Conservation (phyloP, 1,140 invertebrate genomes). For the Zaprionus vittiger region DNA sequence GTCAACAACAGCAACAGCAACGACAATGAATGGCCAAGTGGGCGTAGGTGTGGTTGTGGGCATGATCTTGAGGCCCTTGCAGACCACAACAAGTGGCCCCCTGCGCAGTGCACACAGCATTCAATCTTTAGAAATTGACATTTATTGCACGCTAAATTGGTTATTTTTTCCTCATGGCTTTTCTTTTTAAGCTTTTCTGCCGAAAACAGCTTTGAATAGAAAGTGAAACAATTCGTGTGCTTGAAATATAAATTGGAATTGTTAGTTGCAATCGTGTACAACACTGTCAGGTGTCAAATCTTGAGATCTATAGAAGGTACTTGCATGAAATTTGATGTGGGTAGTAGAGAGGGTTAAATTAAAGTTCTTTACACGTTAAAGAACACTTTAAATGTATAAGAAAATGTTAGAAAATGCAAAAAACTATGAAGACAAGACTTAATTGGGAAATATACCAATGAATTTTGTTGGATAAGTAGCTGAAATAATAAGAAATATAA, state of each 20-base stretch:
- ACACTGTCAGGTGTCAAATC: not conserved
- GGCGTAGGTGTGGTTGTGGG: not conserved
- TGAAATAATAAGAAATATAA: not conserved
- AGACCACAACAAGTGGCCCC: not conserved
- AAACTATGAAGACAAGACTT: no score
- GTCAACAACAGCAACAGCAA: constrained; percentile 10
- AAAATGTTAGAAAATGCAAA: not conserved
- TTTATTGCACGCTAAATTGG: constrained; percentile 9
- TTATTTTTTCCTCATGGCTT: not conserved
- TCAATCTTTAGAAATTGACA: constrained; percentile 16
- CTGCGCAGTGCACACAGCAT: constrained; percentile 1
- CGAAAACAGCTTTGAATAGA: not conserved
- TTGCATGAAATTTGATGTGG: not conserved
- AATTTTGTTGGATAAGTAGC: not conserved
- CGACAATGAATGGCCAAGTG: not conserved
- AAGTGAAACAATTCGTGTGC: not conserved
- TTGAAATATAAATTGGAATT: not conserved
- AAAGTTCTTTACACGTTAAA: not conserved
- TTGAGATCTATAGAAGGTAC: not conserved
- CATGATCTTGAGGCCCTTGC: not conserved
- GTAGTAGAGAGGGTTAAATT: not conserved
- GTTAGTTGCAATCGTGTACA: not conserved
- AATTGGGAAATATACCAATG: not conserved
- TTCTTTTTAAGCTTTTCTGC: constrained; percentile 3
- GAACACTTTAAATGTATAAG: not conserved